Evolutionary conservation across 2,797 vertebrate genomes (phyloP), one percentile per base, ranked within the genome.

Genomic region (Sebastes goodei): DNA sequence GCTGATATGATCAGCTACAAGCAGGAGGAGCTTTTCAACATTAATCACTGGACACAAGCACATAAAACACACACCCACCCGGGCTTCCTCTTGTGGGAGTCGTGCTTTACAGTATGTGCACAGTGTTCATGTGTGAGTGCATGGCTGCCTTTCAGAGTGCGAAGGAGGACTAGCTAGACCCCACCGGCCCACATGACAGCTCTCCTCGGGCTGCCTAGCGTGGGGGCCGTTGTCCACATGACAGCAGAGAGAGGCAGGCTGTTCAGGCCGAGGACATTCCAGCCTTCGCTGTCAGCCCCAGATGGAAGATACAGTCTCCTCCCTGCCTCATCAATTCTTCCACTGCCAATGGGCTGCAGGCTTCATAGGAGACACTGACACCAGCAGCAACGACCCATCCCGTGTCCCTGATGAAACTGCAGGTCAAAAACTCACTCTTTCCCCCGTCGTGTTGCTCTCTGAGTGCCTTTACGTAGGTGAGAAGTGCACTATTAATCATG

Each of bases 261-360:
- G 93, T 93, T 94, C 81, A 68, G 89, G 89, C 85, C 65, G 84
- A 92, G 88, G 89, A 93, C 92, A 91, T 91, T 95, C 92, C 93
- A 93, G 90, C 85, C 84, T 89, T 90, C 90, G 35, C 93, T 80
- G 91, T 95, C 92, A 88, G 89, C 71, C 86, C 84, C 87, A 91
- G 90, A 93, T 88, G 93, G 93, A 95, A 90, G 90, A 90, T 76
- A 76, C 76, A 88, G 92, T 90, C 92, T 87, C 88, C 80, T 88
- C 86, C 83, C 78, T 56, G 83, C 76, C 70, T 85, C 90, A 83
- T 87, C 85, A 85, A n/a, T 80, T 87, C 86, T 78, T 86, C 74
- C 64, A 56, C 76, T 89, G 84, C 89, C 91, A 93, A 78, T 74
- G 80, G 82, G 78, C 82, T 68, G 74, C 81, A 77, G 86, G 87